These are phyloP conservation scores for Pomacea maculata DNA, from an alignment of 1,140 invertebrate genomes.

Conservation along the genomic window DNA sequence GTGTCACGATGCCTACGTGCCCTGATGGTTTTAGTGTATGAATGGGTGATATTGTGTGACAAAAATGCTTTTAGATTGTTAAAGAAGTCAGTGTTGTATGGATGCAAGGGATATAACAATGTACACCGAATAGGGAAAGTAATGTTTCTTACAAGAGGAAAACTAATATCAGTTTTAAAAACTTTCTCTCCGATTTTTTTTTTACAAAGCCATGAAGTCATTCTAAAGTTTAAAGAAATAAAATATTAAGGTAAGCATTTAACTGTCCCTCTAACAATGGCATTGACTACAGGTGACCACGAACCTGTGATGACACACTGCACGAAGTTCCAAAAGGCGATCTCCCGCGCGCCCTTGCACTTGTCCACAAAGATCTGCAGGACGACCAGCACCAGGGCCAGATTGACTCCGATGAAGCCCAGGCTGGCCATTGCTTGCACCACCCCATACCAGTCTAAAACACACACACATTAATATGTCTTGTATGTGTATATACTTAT, in stretches of 20 bases:
- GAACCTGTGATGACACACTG: slow-evolving; percentile 16
- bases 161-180: too few relatives aligned
- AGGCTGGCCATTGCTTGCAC: slow-evolving; percentile 28
- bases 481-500: too few relatives aligned
- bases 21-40: too few relatives aligned
- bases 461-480: neutral
- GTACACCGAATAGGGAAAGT: too few relatives aligned
- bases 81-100: too few relatives aligned
- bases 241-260: neutral
- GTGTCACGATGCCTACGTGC: too few relatives aligned
- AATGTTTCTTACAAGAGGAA: too few relatives aligned
- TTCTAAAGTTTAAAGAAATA: neutral
- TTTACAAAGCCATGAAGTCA: too few relatives aligned
- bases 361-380: slow-evolving; percentile 24
- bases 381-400: slow-evolving; percentile 15
- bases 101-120: too few relatives aligned
- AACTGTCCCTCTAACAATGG: neutral
- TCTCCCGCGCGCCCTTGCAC: slow-evolving; percentile 16
- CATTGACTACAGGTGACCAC: neutral
- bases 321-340: slow-evolving; percentile 19
- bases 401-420: slow-evolving; percentile 24
- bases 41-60: too few relatives aligned
- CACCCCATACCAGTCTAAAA: slow-evolving; percentile 16
- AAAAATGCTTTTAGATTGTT: too few relatives aligned
- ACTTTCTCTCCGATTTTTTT: too few relatives aligned